Conservation (phyloP, 2,888 invertebrate genomes). For the Perizoma affinitatum region DNA sequence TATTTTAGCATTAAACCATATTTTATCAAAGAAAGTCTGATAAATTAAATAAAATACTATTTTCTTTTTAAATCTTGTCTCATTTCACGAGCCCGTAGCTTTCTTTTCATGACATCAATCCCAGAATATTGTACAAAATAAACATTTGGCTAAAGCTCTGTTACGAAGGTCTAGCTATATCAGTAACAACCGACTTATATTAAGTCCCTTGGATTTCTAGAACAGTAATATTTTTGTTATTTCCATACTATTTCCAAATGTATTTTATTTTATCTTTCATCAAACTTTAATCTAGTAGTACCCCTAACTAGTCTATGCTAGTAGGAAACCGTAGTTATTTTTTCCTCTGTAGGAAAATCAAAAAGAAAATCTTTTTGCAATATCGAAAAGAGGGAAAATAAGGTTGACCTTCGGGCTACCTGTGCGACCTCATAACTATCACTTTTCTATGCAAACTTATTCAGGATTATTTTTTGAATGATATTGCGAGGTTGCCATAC, state of each 20-base stretch:
- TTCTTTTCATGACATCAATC: constrained; percentile 6
- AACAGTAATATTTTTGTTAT: constrained; percentile 4
- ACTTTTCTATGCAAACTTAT: constrained; percentile 27
- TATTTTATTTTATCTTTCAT: constrained; percentile 16
- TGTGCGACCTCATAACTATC: constrained; percentile 35
- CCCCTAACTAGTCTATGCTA: no score
- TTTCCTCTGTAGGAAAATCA: constrained; percentile 4
- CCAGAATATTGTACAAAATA: constrained; percentile 1
- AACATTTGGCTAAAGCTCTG: neutral
- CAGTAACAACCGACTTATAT: constrained; percentile 8
- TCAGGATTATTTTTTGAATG: constrained; percentile 37
- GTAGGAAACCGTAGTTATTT: no score
- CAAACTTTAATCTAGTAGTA: constrained; percentile 27
- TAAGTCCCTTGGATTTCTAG: constrained; percentile 6
- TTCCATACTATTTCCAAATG: neutral
- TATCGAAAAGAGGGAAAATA: constrained; percentile 28
- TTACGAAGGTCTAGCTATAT: neutral
- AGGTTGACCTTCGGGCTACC: constrained; percentile 27
- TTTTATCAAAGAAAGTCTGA: constrained; percentile 2
- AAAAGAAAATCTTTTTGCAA: constrained; percentile 19
- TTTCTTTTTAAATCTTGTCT: neutral
- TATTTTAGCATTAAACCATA: constrained; percentile 19
- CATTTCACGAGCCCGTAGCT: neutral
- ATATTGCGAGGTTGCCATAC: constrained; percentile 11
- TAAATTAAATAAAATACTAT: constrained; percentile 4